Conservation (phyloP, 2,797 vertebrate species). For the Melanotaenia trifasciata region DNA sequence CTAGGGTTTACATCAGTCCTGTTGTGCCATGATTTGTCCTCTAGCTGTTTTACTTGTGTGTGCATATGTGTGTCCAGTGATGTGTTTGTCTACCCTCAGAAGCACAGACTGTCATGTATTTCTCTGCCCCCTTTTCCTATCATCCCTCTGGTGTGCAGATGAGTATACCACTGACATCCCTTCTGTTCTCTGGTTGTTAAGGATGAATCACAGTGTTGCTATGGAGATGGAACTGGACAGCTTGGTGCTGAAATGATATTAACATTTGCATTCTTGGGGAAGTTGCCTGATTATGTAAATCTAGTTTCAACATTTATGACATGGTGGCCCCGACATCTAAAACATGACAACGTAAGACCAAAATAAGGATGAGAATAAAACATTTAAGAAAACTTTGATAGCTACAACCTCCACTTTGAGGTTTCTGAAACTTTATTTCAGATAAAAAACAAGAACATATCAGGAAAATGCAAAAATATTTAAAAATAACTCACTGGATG, state of each 20-base stretch:
- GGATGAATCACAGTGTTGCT: constrained; percentile 73
- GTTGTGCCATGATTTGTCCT: neutral
- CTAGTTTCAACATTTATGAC: neutral
- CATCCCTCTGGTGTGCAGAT: constrained; percentile 22
- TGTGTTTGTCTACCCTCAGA: constrained; percentile 4
- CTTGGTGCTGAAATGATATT: constrained; percentile 34
- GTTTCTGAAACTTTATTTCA: too few relatives aligned
- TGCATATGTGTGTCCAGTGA: neutral
- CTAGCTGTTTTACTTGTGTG: constrained; percentile 13
- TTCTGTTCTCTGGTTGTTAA: constrained; percentile 56
- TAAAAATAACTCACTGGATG: too few relatives aligned
- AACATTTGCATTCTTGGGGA: constrained; percentile 20
- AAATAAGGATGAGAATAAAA: neutral
- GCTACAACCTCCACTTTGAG: too few relatives aligned
- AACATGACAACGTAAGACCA: neutral
- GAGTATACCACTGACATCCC: constrained; percentile 38
- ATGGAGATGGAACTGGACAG: constrained; percentile 62
- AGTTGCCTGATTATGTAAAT: neutral
- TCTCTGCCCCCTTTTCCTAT: neutral
- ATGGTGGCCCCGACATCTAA: neutral
- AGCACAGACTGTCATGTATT: constrained; percentile 8
- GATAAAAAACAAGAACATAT: too few relatives aligned
- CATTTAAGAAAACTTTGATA: neutral
- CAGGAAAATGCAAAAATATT: too few relatives aligned
- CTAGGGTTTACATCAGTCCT: constrained; percentile 13